Evolutionary conservation across 2,888 invertebrate genomes (phyloP).

Genomic region (Coenonympha glycerion): DNA sequence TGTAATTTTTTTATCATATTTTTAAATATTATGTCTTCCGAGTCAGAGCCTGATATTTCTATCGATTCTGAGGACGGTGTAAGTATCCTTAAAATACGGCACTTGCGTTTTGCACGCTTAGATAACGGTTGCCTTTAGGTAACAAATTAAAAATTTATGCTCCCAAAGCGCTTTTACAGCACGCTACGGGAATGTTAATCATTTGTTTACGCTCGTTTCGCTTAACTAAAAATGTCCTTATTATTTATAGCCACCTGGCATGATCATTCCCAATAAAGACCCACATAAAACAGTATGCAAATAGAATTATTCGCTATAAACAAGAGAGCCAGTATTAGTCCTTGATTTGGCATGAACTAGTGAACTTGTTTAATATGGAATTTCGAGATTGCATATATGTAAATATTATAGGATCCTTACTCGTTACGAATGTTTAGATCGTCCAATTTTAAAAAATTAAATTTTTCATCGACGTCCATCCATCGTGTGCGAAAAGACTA

Average conservation of each 20-base stretch:
- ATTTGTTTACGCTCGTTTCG: constrained; percentile 66
- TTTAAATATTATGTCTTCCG: constrained; percentile 21
- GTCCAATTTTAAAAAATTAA: constrained; percentile 58
- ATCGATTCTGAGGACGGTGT: constrained; percentile 39
- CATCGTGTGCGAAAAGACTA: constrained; percentile 73
- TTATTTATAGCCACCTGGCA: constrained; percentile 67
- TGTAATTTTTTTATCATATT: background rate
- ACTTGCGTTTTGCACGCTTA: constrained; percentile 29
- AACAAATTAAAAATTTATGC: constrained; percentile 42
- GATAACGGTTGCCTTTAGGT: no score
- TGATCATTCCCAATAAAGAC: constrained; percentile 66
- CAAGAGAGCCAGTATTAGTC: constrained; percentile 52
- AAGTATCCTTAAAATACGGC: constrained; percentile 42
- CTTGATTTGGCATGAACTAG: constrained; percentile 54
- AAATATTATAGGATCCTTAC: constrained; percentile 58
- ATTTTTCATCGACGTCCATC: constrained; percentile 69
- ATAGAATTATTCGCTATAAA: constrained; percentile 62
- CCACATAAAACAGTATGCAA: constrained; percentile 63
- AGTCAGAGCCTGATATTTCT: no score
- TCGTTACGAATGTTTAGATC: constrained; percentile 71
- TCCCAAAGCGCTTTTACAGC: constrained; percentile 40
- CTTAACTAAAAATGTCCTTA: constrained; percentile 55
- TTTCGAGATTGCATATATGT: constrained; percentile 44
- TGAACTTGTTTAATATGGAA: constrained; percentile 56
- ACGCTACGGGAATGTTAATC: constrained; percentile 58